Conservation (phyloP, 1,140 invertebrate species). For the Papilio glaucus region DNA sequence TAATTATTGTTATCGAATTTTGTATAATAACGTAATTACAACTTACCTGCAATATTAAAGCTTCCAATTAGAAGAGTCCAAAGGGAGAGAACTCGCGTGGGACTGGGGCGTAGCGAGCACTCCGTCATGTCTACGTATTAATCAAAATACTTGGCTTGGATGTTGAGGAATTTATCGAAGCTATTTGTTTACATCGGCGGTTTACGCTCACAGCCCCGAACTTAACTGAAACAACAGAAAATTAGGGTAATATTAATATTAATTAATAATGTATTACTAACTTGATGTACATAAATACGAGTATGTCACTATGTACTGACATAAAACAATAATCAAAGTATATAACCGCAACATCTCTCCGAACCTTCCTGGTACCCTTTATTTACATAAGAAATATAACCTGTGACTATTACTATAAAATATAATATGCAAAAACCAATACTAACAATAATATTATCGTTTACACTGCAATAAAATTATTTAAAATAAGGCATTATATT, state of each 20-base stretch:
- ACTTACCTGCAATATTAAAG: constrained; percentile 69
- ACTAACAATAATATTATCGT: too few species aligned
- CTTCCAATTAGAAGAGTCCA: constrained; percentile 66
- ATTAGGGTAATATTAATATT: constrained; percentile 19
- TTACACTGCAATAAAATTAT: too few species aligned
- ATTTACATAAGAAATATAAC: too few species aligned
- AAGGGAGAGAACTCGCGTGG: constrained; percentile 58
- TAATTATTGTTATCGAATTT: too few species aligned
- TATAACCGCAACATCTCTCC: too few species aligned
- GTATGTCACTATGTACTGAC: neutral
- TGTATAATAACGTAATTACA: constrained; percentile 29
- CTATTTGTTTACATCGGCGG: constrained; percentile 28
- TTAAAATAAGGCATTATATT: too few species aligned
- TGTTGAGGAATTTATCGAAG: constrained; percentile 38
- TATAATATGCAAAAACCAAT: too few species aligned
- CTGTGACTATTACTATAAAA: too few species aligned
- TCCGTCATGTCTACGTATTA: constrained; percentile 58
- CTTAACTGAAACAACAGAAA: constrained; percentile 36
- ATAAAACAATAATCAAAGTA: neutral
- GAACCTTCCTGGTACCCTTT: too few species aligned
- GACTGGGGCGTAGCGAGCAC: constrained; percentile 49
- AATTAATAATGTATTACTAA: constrained; percentile 7
- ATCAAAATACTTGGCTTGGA: constrained; percentile 46
- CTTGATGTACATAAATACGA: neutral
- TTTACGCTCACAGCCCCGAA: constrained; percentile 17